Base-by-base conservation (phyloP, 1,140 invertebrate species). In the Drosophila repleta region DNA sequence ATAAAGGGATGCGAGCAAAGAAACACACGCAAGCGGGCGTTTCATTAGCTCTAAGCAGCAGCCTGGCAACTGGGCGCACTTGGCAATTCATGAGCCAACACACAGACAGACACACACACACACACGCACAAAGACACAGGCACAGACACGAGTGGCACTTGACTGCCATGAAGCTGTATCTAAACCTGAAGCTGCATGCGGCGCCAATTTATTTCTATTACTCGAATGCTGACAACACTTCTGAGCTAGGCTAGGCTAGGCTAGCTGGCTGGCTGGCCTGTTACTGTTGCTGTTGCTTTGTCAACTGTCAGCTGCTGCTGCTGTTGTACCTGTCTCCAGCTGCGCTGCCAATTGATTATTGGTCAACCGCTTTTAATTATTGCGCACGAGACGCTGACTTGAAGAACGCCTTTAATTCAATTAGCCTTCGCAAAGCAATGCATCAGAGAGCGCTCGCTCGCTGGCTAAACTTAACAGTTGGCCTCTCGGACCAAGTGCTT, bases 281-380 rank as follows among this genome's bases (percentile, higher is more conserved):
- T 11, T 11, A 35, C 3, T 35, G 32, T 13, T 35, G 32, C 8
- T 35, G 32, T 35, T 35, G 32, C 32, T 35, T 35, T 35, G 32
- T 13, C 32, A 35, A 35, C 32, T 35, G 32, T 35, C 32, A 35
- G 60, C n/a, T 7, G 43, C 6, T 20, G 10, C 32, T 15, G 11
- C 18, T 62, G 41, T 24, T 72, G 15, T 75, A 79, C 83, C 77
- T 85, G 74, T 53, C 66, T 66, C 77, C 81, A 81, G 77, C 74
- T 81, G 82, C 58, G 53, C 49, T 69, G 63, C 57, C 82, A 70
- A 87, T 87, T 87, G 82, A 79, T 87, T 87, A 79, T 83, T 82
- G 82, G 82, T 71, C 55, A 57, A 78, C 58, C 77, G 79, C 78
- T 87, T 87, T 87, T 88, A 87, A 87, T 87, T 87, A 87, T 88